These are phyloP conservation scores for Coregonus clupeaformis DNA, from an alignment of 2,113 vertebrate genomes.

Conservation along the genomic window DNA sequence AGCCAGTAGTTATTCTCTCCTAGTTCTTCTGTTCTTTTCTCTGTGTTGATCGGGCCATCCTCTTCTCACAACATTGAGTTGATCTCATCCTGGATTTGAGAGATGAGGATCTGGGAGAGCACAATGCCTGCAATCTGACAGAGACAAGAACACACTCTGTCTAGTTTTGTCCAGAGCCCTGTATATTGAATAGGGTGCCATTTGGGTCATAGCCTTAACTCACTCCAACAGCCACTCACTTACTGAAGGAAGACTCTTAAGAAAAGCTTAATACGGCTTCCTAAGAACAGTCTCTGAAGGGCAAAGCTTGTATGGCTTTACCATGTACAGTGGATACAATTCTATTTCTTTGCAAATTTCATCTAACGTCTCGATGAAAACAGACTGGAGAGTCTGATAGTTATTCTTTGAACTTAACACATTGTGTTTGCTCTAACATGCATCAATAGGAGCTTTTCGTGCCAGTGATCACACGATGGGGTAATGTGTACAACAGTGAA, in stretches of 20 bases:
- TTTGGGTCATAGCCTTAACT: not conserved
- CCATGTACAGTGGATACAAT: not conserved
- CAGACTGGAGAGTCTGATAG: too few relatives aligned
- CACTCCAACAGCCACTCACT: not conserved
- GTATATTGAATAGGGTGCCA: not conserved
- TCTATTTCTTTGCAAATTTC: not conserved
- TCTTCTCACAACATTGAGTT: slow-evolving; percentile 60
- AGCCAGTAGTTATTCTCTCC: not conserved
- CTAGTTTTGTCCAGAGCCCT: too few relatives aligned
- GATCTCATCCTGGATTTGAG: slow-evolving; percentile 77
- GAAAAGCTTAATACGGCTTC: not conserved
- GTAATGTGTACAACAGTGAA: not conserved
- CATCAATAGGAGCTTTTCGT: slow-evolving; percentile 4
- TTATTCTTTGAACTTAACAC: not conserved
- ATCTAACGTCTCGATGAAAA: not conserved
- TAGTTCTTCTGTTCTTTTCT: not conserved
- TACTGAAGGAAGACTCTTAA: not conserved
- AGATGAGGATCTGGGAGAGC: slow-evolving; percentile 78
- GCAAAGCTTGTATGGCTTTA: too few relatives aligned
- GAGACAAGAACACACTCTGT: not conserved
- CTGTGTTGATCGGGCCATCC: not conserved
- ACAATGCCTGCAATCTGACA: slow-evolving; percentile 75
- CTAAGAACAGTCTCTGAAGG: too few relatives aligned
- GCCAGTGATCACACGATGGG: not conserved
- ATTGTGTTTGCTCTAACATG: not conserved